phyloP scores from a whole-genome alignment of 2,797 vertebrate genomes.

The Bovichtus variegatus region DNA sequence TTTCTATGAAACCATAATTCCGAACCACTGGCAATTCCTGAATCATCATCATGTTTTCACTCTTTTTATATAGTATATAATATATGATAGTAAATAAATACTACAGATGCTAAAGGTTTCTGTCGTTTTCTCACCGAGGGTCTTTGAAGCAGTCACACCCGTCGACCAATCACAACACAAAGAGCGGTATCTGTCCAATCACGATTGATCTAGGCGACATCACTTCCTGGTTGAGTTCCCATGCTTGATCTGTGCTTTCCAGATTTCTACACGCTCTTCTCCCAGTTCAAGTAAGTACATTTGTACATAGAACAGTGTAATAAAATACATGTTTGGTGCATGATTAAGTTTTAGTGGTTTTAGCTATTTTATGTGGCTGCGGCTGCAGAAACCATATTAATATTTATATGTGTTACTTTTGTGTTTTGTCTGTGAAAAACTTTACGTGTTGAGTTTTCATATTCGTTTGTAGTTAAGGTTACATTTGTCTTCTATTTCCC shows the following conservation, averaged over 20 bases:
- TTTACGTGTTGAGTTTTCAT: background rate
- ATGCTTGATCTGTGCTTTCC: conserved; percentile 33
- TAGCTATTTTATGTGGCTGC: background rate
- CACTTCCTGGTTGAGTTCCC: conserved; percentile 68
- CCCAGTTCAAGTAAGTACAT: conserved; percentile 10
- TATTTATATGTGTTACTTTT: no score
- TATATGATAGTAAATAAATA: background rate
- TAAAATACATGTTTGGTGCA: rapidly evolving
- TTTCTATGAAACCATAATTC: background rate
- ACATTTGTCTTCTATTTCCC: background rate
- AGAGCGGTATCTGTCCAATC: conserved; percentile 57
- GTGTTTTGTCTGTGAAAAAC: background rate
- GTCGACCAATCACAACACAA: conserved; percentile 58
- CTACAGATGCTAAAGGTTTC: background rate
- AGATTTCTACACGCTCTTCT: background rate
- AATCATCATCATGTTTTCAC: background rate
- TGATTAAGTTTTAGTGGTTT: background rate
- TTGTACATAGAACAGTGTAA: background rate
- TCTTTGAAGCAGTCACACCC: background rate
- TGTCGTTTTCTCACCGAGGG: background rate
- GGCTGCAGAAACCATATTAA: no score
- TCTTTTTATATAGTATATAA: background rate
- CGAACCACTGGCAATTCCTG: no score
- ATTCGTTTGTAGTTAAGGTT: background rate
- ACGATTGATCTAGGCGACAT: background rate